These are phyloP conservation scores for Nansenia antarctica DNA, from an alignment of 2,113 vertebrate species.

Conservation along the genomic window DNA sequence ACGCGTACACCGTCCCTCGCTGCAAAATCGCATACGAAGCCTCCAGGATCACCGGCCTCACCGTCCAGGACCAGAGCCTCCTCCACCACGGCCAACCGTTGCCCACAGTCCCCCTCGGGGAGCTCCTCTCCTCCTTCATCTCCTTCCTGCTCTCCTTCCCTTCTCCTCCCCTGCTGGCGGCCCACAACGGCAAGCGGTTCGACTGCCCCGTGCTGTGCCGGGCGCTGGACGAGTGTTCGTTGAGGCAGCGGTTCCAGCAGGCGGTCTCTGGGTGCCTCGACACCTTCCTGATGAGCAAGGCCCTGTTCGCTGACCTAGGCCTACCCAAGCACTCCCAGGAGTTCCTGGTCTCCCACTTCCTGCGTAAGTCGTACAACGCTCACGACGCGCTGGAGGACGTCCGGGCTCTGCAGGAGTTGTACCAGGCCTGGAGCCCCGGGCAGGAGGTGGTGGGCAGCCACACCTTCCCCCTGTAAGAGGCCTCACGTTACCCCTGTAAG, in stretches of 20 bases:
- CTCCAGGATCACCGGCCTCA: conserved; percentile 65
- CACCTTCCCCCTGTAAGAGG: conserved; percentile 15
- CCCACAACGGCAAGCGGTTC: conserved; percentile 68
- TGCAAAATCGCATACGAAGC: conserved; percentile 58
- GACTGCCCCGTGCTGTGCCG: conserved; percentile 60
- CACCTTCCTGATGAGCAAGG: conserved; percentile 53
- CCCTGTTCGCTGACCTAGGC: neutral
- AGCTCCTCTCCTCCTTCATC: conserved; percentile 69
- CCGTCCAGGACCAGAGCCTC: conserved; percentile 53
- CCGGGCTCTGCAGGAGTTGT: conserved; percentile 58
- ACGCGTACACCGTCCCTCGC: conserved; percentile 66
- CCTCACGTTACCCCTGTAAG: neutral
- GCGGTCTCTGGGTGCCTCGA: conserved; percentile 60
- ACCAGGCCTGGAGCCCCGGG: neutral
- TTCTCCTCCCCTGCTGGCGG: conserved; percentile 58
- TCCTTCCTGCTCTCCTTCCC: conserved; percentile 63
- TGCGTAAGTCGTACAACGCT: conserved; percentile 45
- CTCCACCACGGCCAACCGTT: conserved; percentile 54
- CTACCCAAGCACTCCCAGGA: conserved; percentile 28
- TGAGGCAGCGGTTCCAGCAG: conserved; percentile 40
- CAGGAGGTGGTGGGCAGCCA: fast-evolving
- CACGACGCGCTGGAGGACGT: conserved; percentile 66
- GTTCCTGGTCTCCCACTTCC: conserved; percentile 50
- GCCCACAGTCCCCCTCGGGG: conserved; percentile 60
- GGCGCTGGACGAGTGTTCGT: conserved; percentile 30